Base-by-base conservation (phyloP, 2,113 vertebrate genomes). In the Panthera leo region DNA sequence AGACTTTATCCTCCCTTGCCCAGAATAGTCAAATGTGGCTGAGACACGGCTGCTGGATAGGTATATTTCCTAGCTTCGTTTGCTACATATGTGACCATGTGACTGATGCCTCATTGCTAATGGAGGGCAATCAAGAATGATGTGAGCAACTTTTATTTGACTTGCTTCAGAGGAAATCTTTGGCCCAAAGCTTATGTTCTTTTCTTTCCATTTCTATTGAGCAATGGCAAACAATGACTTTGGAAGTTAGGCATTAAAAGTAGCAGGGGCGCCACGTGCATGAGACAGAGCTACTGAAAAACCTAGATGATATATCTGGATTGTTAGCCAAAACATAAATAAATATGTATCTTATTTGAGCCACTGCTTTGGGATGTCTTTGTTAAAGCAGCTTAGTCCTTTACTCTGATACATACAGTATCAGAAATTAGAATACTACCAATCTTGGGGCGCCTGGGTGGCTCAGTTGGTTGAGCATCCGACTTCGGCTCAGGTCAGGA, bases 371-470 rank as follows among this genome's bases (percentile, higher is more conserved):
- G 10, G 34, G 10, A 63, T 80, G 39, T 63, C 29, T 86, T 92
- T 80, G 63, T 80, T 61, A 61, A 12, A 88, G 16, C 3, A 89
- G 9, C 39, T 84, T 23, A 87, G 21, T 0, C 7, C 2, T 48
- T 78, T 75, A 36, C 19, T 12, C 21, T 45, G 36, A 85, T n/a
- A 91, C 1, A 97, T n/a, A 88, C 2, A 96, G 92, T 83, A 91
- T 67, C 51, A 97, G 87, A 36, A 9, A 84, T 97, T 58, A 96
- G 68, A 97, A 95, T 95, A 97, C 16, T 11, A 73, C 71, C 85
- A 96, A 97, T 96, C 92, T 70, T 45, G 45, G 7, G 45, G 45
- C 1, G 45, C 45, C 45, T 45, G 45, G 45, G 45, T 45, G 7
- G 1, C 45, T 45, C 45, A 45, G 7, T 45, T 45, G 45, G 45